Evolutionary conservation across 2,888 invertebrate species (phyloP).

Genomic region (Drosophila subsilvestris): DNA sequence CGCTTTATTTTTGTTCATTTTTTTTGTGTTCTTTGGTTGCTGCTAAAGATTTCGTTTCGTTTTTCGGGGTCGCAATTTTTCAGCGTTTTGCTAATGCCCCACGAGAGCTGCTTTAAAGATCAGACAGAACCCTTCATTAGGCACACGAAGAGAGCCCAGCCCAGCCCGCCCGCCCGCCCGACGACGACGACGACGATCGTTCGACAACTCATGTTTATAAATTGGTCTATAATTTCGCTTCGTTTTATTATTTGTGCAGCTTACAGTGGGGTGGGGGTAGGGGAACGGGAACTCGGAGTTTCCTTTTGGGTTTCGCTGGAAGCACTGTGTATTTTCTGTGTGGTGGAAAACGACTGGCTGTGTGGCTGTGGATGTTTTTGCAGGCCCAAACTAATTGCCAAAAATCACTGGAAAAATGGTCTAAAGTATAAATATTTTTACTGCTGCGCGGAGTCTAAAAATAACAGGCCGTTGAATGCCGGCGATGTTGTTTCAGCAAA

Average conservation of each 20-base stretch:
- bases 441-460: constrained; percentile 21
- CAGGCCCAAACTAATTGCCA: constrained; percentile 71
- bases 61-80: constrained; percentile 66
- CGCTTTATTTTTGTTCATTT: constrained; percentile 16
- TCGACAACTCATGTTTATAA: constrained; percentile 78
- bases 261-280: constrained; percentile 34
- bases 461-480: constrained; percentile 25
- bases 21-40: neutral
- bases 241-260: constrained; percentile 78
- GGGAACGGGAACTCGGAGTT: neutral
- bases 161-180: neutral
- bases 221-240: constrained; percentile 78
- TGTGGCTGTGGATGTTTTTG: constrained; percentile 52
- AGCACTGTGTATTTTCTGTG: constrained; percentile 27
- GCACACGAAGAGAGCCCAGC: constrained; percentile 52
- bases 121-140: constrained; percentile 75
- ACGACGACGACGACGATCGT: constrained; percentile 18
- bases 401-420: constrained; percentile 57
- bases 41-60: constrained; percentile 53
- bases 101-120: constrained; percentile 30
- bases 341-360: constrained; percentile 28
- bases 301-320: constrained; percentile 19
- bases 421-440: constrained; percentile 53
- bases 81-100: constrained; percentile 79
- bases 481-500: constrained; percentile 71